Conservation (phyloP, 2,888 invertebrate genomes). For the Drosophila bunnanda region DNA sequence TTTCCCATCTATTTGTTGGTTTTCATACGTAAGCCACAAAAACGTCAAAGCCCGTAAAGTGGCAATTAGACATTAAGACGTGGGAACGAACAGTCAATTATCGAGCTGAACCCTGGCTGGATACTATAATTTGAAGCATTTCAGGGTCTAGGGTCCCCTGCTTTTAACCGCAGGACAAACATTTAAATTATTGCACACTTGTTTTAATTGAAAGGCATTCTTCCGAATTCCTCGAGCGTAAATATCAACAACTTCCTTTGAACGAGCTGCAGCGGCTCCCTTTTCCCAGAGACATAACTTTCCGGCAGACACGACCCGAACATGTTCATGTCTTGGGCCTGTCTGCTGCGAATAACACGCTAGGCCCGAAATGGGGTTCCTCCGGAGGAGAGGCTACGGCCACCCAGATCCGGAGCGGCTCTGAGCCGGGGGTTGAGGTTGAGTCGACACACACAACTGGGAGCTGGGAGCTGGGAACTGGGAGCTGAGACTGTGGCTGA, state of each 20-base stretch:
- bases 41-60: slow-evolving; percentile 50
- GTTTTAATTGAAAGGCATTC: slow-evolving; percentile 77
- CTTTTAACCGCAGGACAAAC: slow-evolving; percentile 35
- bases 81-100: slow-evolving; percentile 42
- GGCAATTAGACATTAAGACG: slow-evolving; percentile 75
- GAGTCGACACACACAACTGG: slow-evolving; percentile 10
- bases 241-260: slow-evolving; percentile 78
- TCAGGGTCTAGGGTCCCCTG: slow-evolving; percentile 1
- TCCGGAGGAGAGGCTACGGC: background rate
- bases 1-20: slow-evolving; percentile 5
- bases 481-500: slow-evolving; percentile 36
- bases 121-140: slow-evolving; percentile 21
- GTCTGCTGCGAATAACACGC: slow-evolving; percentile 29
- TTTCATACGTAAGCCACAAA: slow-evolving; percentile 20
- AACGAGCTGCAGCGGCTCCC: slow-evolving; percentile 43
- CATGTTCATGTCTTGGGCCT: slow-evolving; percentile 43
- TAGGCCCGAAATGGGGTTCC: slow-evolving; percentile 32
- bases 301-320: slow-evolving; percentile 9
- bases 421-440: slow-evolving; percentile 2
- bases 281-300: slow-evolving; percentile 18
- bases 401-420: background rate
- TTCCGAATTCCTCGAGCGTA: slow-evolving; percentile 68
- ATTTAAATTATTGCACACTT: slow-evolving; percentile 54
- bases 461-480: slow-evolving; percentile 1
- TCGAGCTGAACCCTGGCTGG: slow-evolving; percentile 11